A percentile compares a stretch with the other conserved stretches of the same genome.
Conservation (phyloP, 2,797 vertebrate genomes). For the Acanthis flammea region DNA sequence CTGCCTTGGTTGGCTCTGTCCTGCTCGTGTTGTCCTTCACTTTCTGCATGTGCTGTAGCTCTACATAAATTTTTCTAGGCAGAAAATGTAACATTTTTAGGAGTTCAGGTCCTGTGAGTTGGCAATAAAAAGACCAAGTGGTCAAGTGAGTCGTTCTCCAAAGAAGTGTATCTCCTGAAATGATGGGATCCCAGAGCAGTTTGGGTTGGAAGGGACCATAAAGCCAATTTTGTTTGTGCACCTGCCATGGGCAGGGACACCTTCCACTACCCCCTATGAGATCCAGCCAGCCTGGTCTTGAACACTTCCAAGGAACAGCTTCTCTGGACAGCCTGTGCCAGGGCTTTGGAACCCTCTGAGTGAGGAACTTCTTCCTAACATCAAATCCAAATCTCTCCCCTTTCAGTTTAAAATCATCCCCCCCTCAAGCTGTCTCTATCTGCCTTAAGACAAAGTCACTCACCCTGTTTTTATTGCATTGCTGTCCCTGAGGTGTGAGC, state of each 20-base stretch:
- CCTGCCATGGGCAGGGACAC: neutral
- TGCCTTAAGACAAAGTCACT: neutral
- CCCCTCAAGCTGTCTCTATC: accelerated
- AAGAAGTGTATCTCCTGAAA: accelerated
- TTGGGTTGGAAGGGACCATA: neutral
- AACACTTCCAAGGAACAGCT: neutral
- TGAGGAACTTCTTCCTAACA: neutral
- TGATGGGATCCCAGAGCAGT: neutral
- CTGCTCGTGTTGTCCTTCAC: accelerated
- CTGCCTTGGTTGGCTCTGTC: neutral
- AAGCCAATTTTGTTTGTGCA: accelerated
- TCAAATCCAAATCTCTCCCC: neutral
- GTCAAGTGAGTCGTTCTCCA: accelerated
- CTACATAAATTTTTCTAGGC: accelerated
- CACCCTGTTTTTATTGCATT: accelerated
- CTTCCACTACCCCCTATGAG: neutral
- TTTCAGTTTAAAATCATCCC: neutral
- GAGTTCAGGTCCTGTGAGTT: neutral
- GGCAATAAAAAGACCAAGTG: neutral
- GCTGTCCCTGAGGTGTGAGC: neutral
- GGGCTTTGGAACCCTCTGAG: neutral
- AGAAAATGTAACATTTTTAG: neutral
- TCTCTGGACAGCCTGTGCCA: neutral
- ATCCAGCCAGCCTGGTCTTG: neutral
- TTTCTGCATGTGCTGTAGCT: neutral